A percentile compares a stretch with the other conserved stretches of the same genome.
These are phyloP conservation scores for Poeciliopsis turneri DNA, from an alignment of 2,797 vertebrate species.

Conservation along the genomic window DNA sequence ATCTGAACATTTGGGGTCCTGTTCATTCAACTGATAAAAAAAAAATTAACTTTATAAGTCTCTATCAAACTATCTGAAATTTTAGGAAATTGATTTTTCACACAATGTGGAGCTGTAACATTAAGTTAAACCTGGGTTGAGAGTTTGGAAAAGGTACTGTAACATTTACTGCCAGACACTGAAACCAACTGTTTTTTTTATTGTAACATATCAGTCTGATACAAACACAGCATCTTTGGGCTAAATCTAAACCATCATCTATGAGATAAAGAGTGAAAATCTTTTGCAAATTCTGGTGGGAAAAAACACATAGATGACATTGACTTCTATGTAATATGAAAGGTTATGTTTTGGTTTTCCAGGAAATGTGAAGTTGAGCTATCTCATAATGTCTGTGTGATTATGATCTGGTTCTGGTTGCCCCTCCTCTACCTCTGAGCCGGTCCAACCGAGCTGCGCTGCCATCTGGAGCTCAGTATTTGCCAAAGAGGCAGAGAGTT, in stretches of 20 bases:
- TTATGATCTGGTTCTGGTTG: constrained; percentile 22
- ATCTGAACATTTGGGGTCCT: not conserved
- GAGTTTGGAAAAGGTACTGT: not conserved
- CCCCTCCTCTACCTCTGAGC: constrained; percentile 38
- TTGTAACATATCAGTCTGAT: rapidly evolving
- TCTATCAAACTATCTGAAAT: no score
- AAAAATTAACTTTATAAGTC: no score
- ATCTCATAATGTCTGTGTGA: not conserved
- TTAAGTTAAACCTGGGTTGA: not conserved
- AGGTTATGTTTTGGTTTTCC: not conserved
- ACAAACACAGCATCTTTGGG: not conserved
- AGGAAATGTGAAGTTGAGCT: not conserved
- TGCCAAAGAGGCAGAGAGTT: constrained; percentile 36
- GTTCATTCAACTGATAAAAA: not conserved
- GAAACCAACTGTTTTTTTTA: no score
- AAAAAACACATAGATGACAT: not conserved
- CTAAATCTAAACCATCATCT: not conserved
- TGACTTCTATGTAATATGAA: not conserved
- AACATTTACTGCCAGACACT: no score
- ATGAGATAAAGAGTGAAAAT: not conserved
- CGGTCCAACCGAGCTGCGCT: constrained; percentile 47
- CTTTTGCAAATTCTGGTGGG: no score
- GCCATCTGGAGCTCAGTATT: constrained; percentile 57
- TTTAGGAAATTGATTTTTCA: no score
- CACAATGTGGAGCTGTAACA: no score